phyloP scores from a whole-genome alignment of 2,797 vertebrate genomes.

The Molothrus ater region DNA sequence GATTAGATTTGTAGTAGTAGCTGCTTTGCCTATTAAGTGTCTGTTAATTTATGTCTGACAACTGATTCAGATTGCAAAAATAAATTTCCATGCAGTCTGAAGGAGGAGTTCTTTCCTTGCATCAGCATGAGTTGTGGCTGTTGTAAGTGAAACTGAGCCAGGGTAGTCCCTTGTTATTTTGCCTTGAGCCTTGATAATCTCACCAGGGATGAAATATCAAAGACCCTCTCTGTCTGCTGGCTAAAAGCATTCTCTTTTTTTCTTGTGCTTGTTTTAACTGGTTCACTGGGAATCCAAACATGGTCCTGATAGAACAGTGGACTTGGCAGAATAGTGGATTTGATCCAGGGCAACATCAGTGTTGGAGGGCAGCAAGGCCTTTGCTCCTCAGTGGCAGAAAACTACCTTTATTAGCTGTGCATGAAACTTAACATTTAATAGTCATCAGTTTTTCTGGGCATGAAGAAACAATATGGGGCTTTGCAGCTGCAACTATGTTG shows the following conservation, averaged over 20 bases:
- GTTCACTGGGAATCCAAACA: not conserved
- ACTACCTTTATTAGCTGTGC: not conserved
- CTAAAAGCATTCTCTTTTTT: not conserved
- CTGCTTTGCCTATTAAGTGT: not conserved
- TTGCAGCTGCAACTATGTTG: not conserved
- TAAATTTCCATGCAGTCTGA: not conserved
- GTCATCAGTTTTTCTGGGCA: not conserved
- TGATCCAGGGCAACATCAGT: not conserved
- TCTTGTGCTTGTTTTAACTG: not conserved
- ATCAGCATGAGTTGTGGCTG: not conserved
- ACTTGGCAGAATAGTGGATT: not conserved
- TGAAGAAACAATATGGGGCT: not conserved
- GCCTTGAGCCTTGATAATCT: not conserved
- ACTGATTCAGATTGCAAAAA: not conserved
- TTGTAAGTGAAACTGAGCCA: not conserved
- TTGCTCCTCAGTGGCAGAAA: not conserved
- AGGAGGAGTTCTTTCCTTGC: not conserved
- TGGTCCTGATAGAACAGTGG: not conserved
- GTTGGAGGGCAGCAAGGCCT: not conserved
- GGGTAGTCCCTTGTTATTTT: not conserved
- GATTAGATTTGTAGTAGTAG: not conserved
- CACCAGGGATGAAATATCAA: not conserved
- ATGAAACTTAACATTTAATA: not conserved
- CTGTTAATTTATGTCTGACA: not conserved
- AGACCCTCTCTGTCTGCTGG: not conserved